phyloP scores from a whole-genome alignment of 1,140 invertebrate species.

The Leptinotarsa lineolata region DNA sequence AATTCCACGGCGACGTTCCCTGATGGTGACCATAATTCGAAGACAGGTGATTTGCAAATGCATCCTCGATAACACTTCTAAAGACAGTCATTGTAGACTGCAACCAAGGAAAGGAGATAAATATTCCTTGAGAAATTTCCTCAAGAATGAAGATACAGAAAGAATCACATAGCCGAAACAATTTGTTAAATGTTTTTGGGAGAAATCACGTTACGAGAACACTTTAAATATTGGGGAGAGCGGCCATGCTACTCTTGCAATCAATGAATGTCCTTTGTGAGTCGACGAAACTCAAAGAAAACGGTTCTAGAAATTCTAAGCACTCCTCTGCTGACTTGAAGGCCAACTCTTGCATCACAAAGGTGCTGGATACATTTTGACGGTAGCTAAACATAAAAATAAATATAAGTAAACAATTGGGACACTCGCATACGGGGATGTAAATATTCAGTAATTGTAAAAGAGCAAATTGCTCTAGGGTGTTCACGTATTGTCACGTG shows the following conservation, averaged over 20 bases:
- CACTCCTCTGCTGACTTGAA: constrained; percentile 82
- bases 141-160: neutral
- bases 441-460: constrained; percentile 4
- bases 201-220: neutral
- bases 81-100: neutral
- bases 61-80: neutral
- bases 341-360: constrained; percentile 82
- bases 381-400: constrained; percentile 82
- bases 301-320: constrained; percentile 83
- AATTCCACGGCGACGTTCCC: neutral
- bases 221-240: constrained; percentile 61
- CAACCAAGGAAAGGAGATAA: neutral
- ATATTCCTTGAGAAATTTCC: neutral
- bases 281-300: constrained; percentile 77
- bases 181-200: neutral
- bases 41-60: neutral
- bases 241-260: constrained; percentile 80
- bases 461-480: too few species aligned
- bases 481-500: too few species aligned
- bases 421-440: neutral
- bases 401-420: constrained; percentile 35
- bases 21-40: neutral
- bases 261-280: constrained; percentile 74
- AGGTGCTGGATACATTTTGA: constrained; percentile 83
- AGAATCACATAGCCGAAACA: neutral